phyloP scores from a whole-genome alignment of 1,140 invertebrate genomes.

The Brachionus calyciflorus region DNA sequence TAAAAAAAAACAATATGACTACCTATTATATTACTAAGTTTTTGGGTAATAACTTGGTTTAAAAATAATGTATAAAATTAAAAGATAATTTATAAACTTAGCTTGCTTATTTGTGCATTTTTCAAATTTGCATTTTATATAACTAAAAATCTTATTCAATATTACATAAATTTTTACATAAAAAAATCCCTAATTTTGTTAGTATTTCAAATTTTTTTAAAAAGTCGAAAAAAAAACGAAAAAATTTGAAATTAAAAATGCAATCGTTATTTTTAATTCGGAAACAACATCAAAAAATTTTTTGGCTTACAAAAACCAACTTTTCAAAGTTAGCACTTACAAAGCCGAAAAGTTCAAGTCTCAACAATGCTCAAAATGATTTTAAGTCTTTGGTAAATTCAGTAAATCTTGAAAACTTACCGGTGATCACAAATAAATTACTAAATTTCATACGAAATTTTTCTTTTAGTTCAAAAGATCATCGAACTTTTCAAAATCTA shows the following conservation, averaged over 20 bases:
- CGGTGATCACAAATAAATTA: not conserved
- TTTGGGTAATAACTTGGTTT: too few species aligned
- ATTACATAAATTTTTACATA: slow-evolving; percentile 11
- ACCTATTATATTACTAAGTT: too few species aligned
- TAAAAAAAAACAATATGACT: too few species aligned
- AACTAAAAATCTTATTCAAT: not conserved
- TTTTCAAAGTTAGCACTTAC: not conserved
- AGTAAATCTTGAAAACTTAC: not conserved
- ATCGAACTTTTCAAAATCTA: not conserved
- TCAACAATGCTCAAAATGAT: not conserved
- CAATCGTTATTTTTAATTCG: not conserved
- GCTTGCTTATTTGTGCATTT: not conserved
- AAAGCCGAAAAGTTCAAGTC: not conserved
- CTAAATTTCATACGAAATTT: slow-evolving; percentile 5
- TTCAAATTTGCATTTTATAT: not conserved
- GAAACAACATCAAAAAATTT: not conserved
- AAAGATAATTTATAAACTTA: not conserved
- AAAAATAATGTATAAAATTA: too few species aligned
- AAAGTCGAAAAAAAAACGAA: not conserved
- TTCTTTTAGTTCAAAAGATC: not conserved
- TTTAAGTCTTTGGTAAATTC: slow-evolving; percentile 7
- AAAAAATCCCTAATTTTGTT: not conserved
- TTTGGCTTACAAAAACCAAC: not conserved
- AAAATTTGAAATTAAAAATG: not conserved
- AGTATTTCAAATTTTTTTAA: slow-evolving; percentile 32